Base-by-base conservation (phyloP, 2,888 invertebrate species). In the Athalia cordata region DNA sequence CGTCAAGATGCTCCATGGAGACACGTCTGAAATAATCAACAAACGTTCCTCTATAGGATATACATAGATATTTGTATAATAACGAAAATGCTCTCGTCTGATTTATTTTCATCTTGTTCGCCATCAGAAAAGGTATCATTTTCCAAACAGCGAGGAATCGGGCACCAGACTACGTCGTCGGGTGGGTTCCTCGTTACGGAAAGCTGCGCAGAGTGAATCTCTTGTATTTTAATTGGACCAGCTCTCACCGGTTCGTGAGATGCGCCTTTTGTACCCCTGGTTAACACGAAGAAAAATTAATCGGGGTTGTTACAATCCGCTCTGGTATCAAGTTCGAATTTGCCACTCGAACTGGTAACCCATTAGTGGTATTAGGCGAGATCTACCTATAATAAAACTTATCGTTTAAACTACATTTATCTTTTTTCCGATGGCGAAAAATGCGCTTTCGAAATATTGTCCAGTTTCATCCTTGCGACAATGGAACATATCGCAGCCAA, bases 191-290 rank as follows among this genome's bases (percentile, higher is more conserved):
- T 75, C 50, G 75, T 75, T 75, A 75, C 52, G 49, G 29, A 29
- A 50, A 49, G 61, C 8, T 15, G 4, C 8, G 9, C 43, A 72
- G 43, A 13, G 50, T 50, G 52, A 75, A 15, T 75, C 62, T 45
- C 75, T 75, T 62, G 75, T 64, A 75, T 75, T 75, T 75, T 75
- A 61, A 75, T 75, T 75, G 75, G 75, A 75, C 64, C 49, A 75
- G 13, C 75, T 75, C 45, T 45, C 2, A 9, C 62, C 64, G 62
- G 29, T 47, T 64, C 50, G 50, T n/a, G 75, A 64, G 75, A 75
- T 64, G 62, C 75, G 75, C 59, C 11, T 57, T 72, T 72, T 59
- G 57, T 45, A 47, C 45, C 57, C 59, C 59, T 59, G 72, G 52
- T 68, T 55, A 68, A 52, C 68, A 29, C 29, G 50, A 52, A 52